A percentile compares a stretch with the other conserved stretches of the same genome.
phyloP scores from a whole-genome alignment of 2,113 vertebrate species.

The Corythoichthys haematopterus region DNA sequence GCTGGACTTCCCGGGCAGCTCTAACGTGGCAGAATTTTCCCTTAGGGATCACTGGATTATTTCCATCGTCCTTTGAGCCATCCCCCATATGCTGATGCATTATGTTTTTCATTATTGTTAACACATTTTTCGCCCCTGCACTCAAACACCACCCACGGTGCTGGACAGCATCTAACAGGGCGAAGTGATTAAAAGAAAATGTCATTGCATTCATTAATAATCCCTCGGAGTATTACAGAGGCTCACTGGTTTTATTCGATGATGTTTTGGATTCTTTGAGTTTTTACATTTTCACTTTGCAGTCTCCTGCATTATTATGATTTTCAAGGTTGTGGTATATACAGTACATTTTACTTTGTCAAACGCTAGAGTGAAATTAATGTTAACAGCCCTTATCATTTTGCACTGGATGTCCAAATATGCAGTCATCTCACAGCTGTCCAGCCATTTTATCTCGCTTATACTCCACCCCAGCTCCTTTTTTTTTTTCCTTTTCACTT shows the following conservation, averaged over 20 bases:
- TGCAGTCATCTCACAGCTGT: conserved; percentile 34
- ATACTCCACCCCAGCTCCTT: background rate
- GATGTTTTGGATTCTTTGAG: conserved; percentile 35
- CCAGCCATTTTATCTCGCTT: conserved; percentile 17
- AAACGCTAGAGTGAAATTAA: conserved; percentile 11
- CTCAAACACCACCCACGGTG: conserved; percentile 35
- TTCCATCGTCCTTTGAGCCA: conserved; percentile 54
- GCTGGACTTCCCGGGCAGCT: conserved; percentile 55
- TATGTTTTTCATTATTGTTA: conserved; percentile 58
- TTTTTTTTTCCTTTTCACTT: conserved; percentile 15
- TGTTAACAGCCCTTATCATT: conserved; percentile 19
- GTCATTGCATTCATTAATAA: conserved; percentile 69
- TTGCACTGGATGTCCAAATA: conserved; percentile 10
- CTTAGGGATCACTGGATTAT: conserved; percentile 43
- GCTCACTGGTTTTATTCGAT: conserved; percentile 44
- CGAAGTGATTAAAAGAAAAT: conserved; percentile 64
- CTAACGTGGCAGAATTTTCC: conserved; percentile 36
- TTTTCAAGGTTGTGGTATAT: conserved; percentile 1
- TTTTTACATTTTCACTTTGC: conserved; percentile 24
- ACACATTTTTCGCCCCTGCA: background rate
- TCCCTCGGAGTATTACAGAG: conserved; percentile 39
- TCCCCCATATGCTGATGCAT: conserved; percentile 54
- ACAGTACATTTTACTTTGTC: conserved; percentile 5
- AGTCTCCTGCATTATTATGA: conserved; percentile 1
- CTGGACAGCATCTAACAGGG: conserved; percentile 49